Base-by-base conservation (phyloP, 2,888 invertebrate species). In the Rotaria socialis region DNA sequence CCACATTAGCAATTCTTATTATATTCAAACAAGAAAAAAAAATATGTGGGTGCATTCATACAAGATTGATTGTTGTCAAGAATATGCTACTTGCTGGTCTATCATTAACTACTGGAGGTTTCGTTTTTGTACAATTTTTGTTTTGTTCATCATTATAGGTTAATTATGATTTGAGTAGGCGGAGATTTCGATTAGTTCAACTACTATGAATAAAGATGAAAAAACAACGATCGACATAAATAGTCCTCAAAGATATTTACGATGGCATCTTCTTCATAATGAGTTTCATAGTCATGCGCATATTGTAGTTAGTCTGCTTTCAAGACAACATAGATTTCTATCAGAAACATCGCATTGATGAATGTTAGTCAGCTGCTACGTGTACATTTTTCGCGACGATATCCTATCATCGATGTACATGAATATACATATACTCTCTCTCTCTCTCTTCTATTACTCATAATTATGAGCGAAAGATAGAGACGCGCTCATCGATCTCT, bases 401-500 rank as follows among this genome's bases (percentile, higher is more conserved):
- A 35, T 35, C 35, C 56, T 56, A 56, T 24, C 56, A 56, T 56
- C 8, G 56, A 24, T 7, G 24, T 27, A 35, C 14, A 24, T 27
- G 27, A 2, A 60, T n/a, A 60, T 60, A n/a, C n/a, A n/a, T 58
- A 24, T 2, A n/a, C 8, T 67, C 14, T 19, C 7, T n/a, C 8
- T 67, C 14, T 19, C 27, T 67, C 16, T n/a, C 14, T 11, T 67
- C 19, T 19, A 35, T 67, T 41, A 67, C 35, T 67, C 35, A 41
- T 67, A 67, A 67, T 67, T 67, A 67, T 67, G 19, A 67, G 14
- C 11, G 35, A 67, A 67, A 16, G 5, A 67, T 67, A 67, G 35
- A 67, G 67, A 67, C 67, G 35, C 35, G 35, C 35, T 67, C 67
- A 67, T 67, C 67, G 67, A 67, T 67, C 67, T 67, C 67, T 35